A percentile compares a stretch with the other conserved stretches of the same genome.
Conservation (phyloP, 2,888 invertebrate species). For the Chrysopilus asiliformis region DNA sequence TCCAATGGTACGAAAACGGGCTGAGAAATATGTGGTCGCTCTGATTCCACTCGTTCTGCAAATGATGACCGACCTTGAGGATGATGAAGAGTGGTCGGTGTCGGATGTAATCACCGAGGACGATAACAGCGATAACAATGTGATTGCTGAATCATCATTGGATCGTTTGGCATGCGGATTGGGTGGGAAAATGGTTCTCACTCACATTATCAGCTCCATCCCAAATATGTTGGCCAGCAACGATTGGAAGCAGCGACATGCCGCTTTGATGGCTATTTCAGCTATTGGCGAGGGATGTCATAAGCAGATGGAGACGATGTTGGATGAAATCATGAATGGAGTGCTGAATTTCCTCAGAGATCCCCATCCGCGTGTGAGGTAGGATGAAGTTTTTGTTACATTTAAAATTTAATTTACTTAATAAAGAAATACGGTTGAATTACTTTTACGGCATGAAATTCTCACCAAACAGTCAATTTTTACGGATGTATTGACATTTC, state of each 20-base stretch:
- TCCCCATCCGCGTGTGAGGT: constrained; percentile 38
- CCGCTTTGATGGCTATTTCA: constrained; percentile 96
- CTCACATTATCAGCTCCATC: constrained; percentile 72
- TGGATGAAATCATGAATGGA: constrained; percentile 85
- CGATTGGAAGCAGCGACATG: constrained; percentile 85
- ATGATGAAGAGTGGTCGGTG: constrained; percentile 78
- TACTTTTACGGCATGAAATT: too few relatives aligned
- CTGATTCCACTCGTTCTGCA: constrained; percentile 75
- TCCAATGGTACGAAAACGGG: constrained; percentile 90
- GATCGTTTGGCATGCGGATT: constrained; percentile 96
- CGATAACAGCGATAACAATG: constrained; percentile 88
- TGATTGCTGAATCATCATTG: constrained; percentile 90
- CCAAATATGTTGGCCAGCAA: constrained; percentile 73
- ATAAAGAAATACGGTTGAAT: too few relatives aligned
- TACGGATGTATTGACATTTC: too few relatives aligned
- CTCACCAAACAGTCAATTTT: too few relatives aligned
- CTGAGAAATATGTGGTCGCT: constrained; percentile 65
- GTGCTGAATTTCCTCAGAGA: constrained; percentile 77
- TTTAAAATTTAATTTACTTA: too few relatives aligned
- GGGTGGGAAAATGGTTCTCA: constrained; percentile 82
- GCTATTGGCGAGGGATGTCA: constrained; percentile 98
- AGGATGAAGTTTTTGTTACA: too few relatives aligned
- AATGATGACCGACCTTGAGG: constrained; percentile 92
- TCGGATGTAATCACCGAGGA: constrained; percentile 82
- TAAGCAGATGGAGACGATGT: constrained; percentile 91